Conservation (phyloP, 2,113 vertebrate genomes). For the Myotis brandtii region DNA sequence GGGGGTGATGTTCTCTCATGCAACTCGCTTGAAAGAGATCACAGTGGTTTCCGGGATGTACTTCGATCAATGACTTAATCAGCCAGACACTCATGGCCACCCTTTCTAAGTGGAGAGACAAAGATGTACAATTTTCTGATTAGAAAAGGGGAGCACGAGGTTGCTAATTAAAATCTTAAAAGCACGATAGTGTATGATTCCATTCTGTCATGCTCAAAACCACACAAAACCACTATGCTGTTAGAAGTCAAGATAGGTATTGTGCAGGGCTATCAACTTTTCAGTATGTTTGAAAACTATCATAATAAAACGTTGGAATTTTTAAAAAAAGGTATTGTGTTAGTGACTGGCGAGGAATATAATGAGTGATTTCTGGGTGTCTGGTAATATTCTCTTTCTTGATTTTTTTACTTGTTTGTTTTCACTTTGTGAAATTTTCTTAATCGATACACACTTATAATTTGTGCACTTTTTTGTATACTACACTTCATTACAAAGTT, state of each 20-base stretch:
- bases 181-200: neutral
- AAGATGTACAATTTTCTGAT: constrained; percentile 65
- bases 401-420: constrained; percentile 33
- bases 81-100: neutral
- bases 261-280: neutral
- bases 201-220: neutral
- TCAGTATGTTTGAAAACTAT: no score
- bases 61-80: constrained; percentile 67
- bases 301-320: no score
- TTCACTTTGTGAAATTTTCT: neutral
- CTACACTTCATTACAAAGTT: constrained; percentile 3
- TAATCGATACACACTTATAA: neutral
- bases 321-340: neutral
- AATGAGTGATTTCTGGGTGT: neutral
- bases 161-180: constrained; percentile 54
- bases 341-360: neutral
- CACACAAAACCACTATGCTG: neutral
- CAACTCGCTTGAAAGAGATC: neutral
- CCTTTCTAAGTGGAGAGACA: constrained; percentile 46
- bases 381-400: neutral
- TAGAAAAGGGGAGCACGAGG: neutral
- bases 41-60: constrained; percentile 28
- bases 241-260: constrained; percentile 41
- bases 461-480: neutral
- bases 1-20: constrained; percentile 12